phyloP scores from a whole-genome alignment of 23 tunicate genomes.

The Trididemnum miniatum region DNA sequence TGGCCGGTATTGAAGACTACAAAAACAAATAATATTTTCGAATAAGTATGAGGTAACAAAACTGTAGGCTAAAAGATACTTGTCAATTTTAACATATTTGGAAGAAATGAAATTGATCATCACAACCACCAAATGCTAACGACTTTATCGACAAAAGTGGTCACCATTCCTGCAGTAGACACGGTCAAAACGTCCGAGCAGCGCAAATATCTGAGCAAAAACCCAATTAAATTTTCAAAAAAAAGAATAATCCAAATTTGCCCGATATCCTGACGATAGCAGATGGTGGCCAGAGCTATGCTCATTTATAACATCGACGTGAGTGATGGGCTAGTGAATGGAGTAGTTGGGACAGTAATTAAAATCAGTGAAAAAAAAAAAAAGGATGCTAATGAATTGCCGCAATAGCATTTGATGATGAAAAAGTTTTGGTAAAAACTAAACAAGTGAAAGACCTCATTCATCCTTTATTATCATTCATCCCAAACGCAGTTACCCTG shows the following conservation, averaged over 20 bases:
- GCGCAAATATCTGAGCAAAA: conserved; percentile 3
- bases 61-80: too few relatives aligned
- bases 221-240: neutral
- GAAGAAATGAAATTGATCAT: conserved; percentile 14
- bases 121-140: conserved; percentile 15
- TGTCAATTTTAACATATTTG: conserved; percentile 13
- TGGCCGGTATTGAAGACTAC: too few relatives aligned
- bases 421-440: neutral
- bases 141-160: neutral
- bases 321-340: conserved; percentile 1
- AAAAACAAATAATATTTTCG: too few relatives aligned
- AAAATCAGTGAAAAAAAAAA: neutral
- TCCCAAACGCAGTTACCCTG: conserved; percentile 1
- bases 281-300: conserved; percentile 15
- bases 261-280: neutral
- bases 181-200: neutral
- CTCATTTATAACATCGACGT: conserved; percentile 2
- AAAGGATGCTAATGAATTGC: neutral
- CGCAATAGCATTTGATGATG: neutral
- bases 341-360: conserved; percentile 1
- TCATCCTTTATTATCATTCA: neutral
- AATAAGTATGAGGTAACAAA: too few relatives aligned
- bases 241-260: neutral
- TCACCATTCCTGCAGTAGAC: neutral
- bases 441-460: neutral